phyloP scores from a whole-genome alignment of 1,140 invertebrate species.

The Hyposmocoma kahamanoa region DNA sequence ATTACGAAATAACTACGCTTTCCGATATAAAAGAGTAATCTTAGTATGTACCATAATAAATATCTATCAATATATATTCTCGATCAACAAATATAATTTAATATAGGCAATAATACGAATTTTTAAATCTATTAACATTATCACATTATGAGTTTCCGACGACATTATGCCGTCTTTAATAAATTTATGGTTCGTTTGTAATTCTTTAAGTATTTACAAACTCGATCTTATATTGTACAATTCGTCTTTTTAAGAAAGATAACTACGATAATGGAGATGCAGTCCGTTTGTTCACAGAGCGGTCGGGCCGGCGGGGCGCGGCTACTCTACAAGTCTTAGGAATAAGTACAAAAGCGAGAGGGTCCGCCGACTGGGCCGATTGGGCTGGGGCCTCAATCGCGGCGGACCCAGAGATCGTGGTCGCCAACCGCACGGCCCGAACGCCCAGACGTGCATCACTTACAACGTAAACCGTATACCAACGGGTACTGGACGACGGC shows the following conservation, averaged over 20 bases:
- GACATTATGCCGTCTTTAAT: slow-evolving; percentile 59
- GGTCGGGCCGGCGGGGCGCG: background rate
- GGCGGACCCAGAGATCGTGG: too few species aligned
- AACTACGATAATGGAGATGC: slow-evolving; percentile 6
- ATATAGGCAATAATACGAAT: slow-evolving; percentile 67
- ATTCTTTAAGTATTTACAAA: slow-evolving; percentile 18
- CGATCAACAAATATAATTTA: slow-evolving; percentile 69
- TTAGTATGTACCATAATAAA: slow-evolving; percentile 62
- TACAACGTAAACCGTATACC: too few species aligned
- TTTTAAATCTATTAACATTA: slow-evolving; percentile 63
- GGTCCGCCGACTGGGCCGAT: too few species aligned
- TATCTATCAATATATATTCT: slow-evolving; percentile 69
- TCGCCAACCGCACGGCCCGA: too few species aligned
- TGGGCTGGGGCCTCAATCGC: too few species aligned
- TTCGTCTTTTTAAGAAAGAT: slow-evolving; percentile 17
- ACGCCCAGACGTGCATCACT: too few species aligned
- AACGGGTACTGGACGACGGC: too few species aligned
- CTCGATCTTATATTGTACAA: slow-evolving; percentile 16
- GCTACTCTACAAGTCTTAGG: too few species aligned
- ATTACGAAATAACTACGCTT: slow-evolving; percentile 45
- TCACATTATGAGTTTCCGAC: slow-evolving; percentile 64
- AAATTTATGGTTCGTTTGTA: slow-evolving; percentile 31
- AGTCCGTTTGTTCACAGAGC: background rate
- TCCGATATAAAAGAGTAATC: slow-evolving; percentile 63
- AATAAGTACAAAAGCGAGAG: slow-evolving; percentile 1